Evolutionary conservation across 2,113 vertebrate genomes (phyloP).

Genomic region (Halcyon malimbica): DNA sequence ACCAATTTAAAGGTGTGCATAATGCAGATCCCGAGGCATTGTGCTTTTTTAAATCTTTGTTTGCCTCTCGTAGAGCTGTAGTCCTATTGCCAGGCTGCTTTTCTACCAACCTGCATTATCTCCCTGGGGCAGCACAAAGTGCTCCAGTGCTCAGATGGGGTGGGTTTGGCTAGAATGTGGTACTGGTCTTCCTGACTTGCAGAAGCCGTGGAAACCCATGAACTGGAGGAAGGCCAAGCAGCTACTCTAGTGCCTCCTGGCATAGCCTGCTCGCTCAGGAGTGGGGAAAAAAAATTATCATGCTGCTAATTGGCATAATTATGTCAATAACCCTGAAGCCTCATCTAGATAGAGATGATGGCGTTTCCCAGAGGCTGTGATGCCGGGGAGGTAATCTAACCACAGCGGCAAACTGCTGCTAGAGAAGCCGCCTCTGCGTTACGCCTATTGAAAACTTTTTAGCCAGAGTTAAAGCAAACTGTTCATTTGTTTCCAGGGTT

Average conservation of each 20-base stretch:
- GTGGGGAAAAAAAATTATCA: background rate
- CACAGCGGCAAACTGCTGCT: fast-evolving
- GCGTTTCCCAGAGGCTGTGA: background rate
- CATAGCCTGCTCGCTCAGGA: background rate
- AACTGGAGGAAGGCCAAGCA: conserved; percentile 29
- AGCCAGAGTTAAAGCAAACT: background rate
- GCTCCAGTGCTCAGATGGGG: background rate
- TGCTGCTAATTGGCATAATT: conserved; percentile 56
- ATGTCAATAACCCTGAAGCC: conserved; percentile 23
- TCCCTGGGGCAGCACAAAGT: background rate
- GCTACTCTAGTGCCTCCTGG: background rate
- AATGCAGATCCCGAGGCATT: fast-evolving
- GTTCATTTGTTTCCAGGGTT: background rate
- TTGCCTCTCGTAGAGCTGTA: background rate
- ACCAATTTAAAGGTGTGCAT: background rate
- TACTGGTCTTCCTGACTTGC: background rate
- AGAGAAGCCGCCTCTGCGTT: fast-evolving
- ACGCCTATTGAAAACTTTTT: background rate
- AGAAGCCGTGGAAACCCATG: background rate
- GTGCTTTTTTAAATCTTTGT: background rate
- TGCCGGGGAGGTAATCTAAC: background rate
- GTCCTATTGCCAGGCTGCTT: background rate
- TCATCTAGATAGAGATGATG: background rate
- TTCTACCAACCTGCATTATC: background rate
- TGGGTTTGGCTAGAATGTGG: background rate